These are phyloP conservation scores for Cinara cedri DNA, from an alignment of 2,888 invertebrate genomes.

Conservation along the genomic window DNA sequence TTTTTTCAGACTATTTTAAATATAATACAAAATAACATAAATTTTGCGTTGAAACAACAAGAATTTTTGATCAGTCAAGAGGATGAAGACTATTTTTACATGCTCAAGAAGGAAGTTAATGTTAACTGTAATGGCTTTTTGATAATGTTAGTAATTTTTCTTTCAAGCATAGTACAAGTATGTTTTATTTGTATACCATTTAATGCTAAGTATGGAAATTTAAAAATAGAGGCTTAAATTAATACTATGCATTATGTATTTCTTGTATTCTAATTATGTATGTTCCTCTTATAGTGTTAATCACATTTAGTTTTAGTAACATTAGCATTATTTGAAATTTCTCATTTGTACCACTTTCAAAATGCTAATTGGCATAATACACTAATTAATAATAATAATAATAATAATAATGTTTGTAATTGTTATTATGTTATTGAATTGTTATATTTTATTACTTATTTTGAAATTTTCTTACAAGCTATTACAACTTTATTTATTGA, in stretches of 20 bases:
- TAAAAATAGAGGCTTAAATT: conserved; percentile 37
- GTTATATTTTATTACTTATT: conserved; percentile 11
- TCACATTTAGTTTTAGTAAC: too few relatives aligned
- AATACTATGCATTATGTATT: conserved; percentile 5
- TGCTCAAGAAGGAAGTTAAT: conserved; percentile 82
- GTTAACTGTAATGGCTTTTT: conserved; percentile 84
- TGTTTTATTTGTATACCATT: conserved; percentile 90
- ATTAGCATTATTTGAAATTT: too few relatives aligned
- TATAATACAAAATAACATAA: conserved; percentile 82
- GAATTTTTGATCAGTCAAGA: conserved; percentile 81
- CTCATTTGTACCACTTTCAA: too few relatives aligned
- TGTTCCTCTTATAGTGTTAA: too few relatives aligned
- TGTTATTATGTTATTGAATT: conserved; percentile 4
- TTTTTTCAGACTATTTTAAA: conserved; percentile 73
- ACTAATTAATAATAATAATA: too few relatives aligned
- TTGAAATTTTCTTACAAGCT: too few relatives aligned
- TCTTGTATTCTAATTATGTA: too few relatives aligned
- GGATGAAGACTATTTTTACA: conserved; percentile 79
- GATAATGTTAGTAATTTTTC: conserved; percentile 82
- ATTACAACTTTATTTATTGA: too few relatives aligned
- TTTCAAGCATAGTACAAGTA: conserved; percentile 80
- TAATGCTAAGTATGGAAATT: conserved; percentile 62
- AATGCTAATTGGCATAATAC: too few relatives aligned
- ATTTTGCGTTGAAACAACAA: conserved; percentile 83
- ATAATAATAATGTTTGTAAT: too few relatives aligned